These are phyloP conservation scores for Fragum whitleyi DNA, from an alignment of 2,888 invertebrate species.

Conservation along the genomic window DNA sequence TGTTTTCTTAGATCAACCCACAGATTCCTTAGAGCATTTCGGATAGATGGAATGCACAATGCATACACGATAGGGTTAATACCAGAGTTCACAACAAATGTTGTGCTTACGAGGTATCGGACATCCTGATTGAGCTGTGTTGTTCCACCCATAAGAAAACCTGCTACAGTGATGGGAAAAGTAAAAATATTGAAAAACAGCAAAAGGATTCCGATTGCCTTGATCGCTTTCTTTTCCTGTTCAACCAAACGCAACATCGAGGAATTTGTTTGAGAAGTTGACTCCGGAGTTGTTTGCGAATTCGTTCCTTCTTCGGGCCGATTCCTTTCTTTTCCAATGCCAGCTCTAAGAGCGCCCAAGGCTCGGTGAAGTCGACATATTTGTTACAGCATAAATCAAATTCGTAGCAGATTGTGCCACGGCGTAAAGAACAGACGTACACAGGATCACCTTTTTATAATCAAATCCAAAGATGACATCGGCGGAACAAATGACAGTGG, in stretches of 20 bases:
- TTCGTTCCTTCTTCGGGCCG: too few species aligned
- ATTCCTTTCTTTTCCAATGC: not conserved
- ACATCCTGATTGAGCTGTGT: not conserved
- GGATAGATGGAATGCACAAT: not conserved
- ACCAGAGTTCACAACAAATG: not conserved
- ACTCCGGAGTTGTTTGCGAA: not conserved
- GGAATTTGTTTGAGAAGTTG: not conserved
- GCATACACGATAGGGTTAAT: not conserved
- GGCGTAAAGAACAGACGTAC: not conserved
- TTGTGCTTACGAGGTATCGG: not conserved
- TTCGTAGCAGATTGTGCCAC: not conserved
- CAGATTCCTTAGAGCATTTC: not conserved
- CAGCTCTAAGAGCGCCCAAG: not conserved
- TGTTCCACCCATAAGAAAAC: not conserved
- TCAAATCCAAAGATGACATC: not conserved
- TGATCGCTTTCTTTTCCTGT: not conserved
- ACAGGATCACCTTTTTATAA: not conserved
- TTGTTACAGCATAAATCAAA: not conserved
- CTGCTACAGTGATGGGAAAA: not conserved
- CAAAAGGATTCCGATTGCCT: not conserved
- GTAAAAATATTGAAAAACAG: not conserved
- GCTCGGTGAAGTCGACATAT: not conserved
- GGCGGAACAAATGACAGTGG: not conserved
- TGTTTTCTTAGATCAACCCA: not conserved
- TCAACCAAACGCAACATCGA: too few species aligned